Evolutionary conservation across 2,113 vertebrate species (phyloP).

Genomic region (Hiodon alosoides): DNA sequence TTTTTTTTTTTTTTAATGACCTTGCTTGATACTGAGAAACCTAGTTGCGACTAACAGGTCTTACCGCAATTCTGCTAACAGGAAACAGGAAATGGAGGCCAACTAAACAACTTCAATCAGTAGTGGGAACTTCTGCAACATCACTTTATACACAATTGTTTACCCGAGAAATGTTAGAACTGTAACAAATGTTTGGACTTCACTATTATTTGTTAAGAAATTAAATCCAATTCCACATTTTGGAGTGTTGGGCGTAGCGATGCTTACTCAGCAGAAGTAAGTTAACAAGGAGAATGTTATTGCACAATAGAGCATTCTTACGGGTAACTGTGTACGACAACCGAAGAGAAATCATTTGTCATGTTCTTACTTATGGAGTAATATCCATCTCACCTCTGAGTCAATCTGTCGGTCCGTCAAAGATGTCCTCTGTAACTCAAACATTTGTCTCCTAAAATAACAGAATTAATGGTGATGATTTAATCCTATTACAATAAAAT

Average conservation of each 20-base stretch:
- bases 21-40: too few relatives aligned
- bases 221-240: too few relatives aligned
- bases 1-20: too few relatives aligned
- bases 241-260: too few relatives aligned
- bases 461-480: background rate
- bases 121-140: too few relatives aligned
- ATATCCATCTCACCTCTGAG: conserved; percentile 25
- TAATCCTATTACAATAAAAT: background rate
- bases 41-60: conserved; percentile 2
- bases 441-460: conserved; percentile 19
- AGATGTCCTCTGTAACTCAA: conserved; percentile 27
- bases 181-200: too few relatives aligned
- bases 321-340: background rate
- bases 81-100: conserved; percentile 11
- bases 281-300: background rate
- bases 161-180: too few relatives aligned
- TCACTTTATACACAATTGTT: too few relatives aligned
- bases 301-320: background rate
- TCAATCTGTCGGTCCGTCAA: conserved; percentile 2
- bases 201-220: too few relatives aligned
- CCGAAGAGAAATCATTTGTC: background rate
- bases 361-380: background rate
- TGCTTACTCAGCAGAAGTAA: too few relatives aligned
- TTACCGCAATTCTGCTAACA: conserved; percentile 15
- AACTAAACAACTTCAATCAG: too few relatives aligned